Evolutionary conservation across 2,888 invertebrate species (phyloP).

Genomic region (Dryadula phaetusa): DNA sequence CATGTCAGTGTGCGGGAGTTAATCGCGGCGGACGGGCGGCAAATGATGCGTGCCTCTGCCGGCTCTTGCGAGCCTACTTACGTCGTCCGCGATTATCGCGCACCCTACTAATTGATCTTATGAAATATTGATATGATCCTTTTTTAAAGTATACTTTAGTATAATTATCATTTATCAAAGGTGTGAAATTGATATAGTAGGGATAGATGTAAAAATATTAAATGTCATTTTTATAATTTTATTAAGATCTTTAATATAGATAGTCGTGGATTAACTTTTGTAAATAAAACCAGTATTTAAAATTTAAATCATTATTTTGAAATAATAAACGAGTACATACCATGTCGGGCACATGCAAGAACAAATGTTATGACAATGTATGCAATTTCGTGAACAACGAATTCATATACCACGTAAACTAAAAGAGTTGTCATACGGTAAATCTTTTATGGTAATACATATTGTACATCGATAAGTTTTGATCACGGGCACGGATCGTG

Average conservation of each 20-base stretch:
- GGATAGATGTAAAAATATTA: neutral
- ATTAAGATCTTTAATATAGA: neutral
- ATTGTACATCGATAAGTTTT: slow-evolving; percentile 68
- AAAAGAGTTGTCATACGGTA: slow-evolving; percentile 78
- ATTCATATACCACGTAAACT: slow-evolving; percentile 77
- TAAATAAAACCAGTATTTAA: slow-evolving; percentile 28
- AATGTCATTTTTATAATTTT: neutral
- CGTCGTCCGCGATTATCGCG: slow-evolving; percentile 73
- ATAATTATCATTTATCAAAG: slow-evolving; percentile 6
- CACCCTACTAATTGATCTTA: slow-evolving; percentile 64
- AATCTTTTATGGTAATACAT: slow-evolving; percentile 77
- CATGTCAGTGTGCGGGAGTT: slow-evolving; percentile 67
- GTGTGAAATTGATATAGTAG: slow-evolving; percentile 22
- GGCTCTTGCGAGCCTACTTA: slow-evolving; percentile 62
- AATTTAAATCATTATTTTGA: slow-evolving; percentile 41
- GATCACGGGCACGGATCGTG: slow-evolving; percentile 79
- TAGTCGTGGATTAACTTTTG: slow-evolving; percentile 35
- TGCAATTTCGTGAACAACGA: slow-evolving; percentile 72
- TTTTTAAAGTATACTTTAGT: slow-evolving; percentile 1
- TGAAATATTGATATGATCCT: slow-evolving; percentile 43
- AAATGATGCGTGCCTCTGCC: slow-evolving; percentile 76
- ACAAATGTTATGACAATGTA: slow-evolving; percentile 66
- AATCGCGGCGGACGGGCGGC: slow-evolving; percentile 72
- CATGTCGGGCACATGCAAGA: slow-evolving; percentile 59
- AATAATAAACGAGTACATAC: slow-evolving; percentile 58